These are phyloP conservation scores for Apodemus sylvaticus DNA, from an alignment of 2,113 vertebrate genomes.

Conservation along the genomic window DNA sequence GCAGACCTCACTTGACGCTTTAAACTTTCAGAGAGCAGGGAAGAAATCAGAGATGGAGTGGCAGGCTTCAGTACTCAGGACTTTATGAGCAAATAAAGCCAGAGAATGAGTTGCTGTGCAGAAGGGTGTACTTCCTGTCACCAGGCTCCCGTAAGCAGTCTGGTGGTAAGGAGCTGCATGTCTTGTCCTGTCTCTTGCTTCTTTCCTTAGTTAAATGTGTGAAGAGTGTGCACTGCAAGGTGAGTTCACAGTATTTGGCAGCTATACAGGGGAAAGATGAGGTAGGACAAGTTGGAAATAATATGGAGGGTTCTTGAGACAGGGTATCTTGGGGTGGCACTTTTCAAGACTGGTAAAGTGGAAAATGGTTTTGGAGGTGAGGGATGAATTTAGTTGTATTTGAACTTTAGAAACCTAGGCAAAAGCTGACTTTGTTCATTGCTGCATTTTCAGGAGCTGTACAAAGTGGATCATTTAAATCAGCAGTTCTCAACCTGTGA, in stretches of 20 bases:
- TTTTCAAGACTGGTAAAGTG: neutral
- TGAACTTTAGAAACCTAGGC: neutral
- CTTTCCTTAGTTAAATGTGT: neutral
- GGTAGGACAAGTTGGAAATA: neutral
- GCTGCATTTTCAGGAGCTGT: neutral
- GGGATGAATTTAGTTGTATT: neutral
- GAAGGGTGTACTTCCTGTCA: neutral
- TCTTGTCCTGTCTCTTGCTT: neutral
- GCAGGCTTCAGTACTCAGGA: neutral
- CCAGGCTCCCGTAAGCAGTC: neutral
- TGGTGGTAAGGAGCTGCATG: neutral
- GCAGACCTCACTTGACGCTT: neutral
- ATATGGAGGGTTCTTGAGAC: neutral
- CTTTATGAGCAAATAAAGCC: neutral
- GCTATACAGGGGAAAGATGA: neutral
- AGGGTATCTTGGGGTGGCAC: neutral
- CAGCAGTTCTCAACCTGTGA: neutral
- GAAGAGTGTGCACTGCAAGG: neutral
- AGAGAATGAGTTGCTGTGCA: neutral
- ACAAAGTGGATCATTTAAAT: neutral
- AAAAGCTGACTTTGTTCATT: neutral
- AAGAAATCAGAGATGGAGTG: neutral
- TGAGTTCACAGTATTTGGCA: neutral
- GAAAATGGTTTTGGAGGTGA: neutral
- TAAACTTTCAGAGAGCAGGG: neutral